Evolutionary conservation across 2,113 vertebrate species (phyloP).

Genomic region (Sphaerodactylus townsendi): DNA sequence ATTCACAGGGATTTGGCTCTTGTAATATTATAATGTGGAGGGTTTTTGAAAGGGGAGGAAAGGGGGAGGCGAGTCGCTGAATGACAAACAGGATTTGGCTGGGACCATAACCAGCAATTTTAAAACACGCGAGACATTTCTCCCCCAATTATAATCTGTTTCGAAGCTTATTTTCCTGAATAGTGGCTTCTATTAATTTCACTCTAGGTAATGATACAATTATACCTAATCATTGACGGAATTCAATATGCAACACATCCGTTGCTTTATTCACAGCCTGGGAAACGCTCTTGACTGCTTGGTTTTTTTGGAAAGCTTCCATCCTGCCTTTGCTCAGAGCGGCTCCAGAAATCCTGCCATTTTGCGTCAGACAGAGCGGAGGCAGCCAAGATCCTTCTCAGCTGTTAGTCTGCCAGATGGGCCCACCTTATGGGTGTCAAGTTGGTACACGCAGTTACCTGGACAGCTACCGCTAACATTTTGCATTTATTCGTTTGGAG

Average conservation of each 20-base stretch:
- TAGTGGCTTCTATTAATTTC: conserved; percentile 71
- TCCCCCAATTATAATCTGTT: conserved; percentile 68
- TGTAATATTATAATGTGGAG: background rate
- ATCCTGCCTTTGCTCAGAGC: conserved; percentile 50
- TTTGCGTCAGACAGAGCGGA: conserved; percentile 52
- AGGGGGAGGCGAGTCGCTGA: background rate
- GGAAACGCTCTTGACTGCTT: conserved; percentile 41
- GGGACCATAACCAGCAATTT: conserved; percentile 61
- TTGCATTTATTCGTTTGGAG: background rate
- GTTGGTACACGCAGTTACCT: background rate
- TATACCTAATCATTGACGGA: conserved; percentile 67
- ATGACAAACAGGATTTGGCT: conserved; percentile 33
- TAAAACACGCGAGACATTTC: conserved; percentile 57
- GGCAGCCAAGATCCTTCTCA: conserved; percentile 36
- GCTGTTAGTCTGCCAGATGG: conserved; percentile 24
- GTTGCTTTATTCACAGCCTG: conserved; percentile 59
- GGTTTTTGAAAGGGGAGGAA: background rate
- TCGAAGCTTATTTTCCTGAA: conserved; percentile 69
- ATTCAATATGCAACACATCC: conserved; percentile 60
- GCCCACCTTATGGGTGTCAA: conserved; percentile 15
- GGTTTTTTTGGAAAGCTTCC: conserved; percentile 55
- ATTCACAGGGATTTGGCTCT: background rate
- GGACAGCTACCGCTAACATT: background rate
- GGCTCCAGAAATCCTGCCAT: conserved; percentile 57
- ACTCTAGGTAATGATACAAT: conserved; percentile 74